Base-by-base conservation (phyloP, 2,888 invertebrate genomes). In the Pterostichus niger region DNA sequence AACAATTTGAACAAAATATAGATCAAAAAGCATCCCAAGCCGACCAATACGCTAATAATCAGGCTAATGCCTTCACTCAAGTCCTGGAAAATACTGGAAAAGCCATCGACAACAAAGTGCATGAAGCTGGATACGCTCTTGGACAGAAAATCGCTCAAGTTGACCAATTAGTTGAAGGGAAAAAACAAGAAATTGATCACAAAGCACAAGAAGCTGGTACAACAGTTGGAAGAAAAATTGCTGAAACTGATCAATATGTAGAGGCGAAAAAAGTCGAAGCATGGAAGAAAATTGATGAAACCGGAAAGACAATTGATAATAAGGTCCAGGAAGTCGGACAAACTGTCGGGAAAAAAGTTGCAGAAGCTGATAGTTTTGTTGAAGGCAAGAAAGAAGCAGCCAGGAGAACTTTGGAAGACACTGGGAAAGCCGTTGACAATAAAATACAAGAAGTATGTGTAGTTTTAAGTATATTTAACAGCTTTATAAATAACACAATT, bases 261-360 rank as follows among this genome's bases (percentile, higher is more conserved):
- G 85, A 85, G 9, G 81, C 82, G 17, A 86, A 86, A 31, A 83
- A 84, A 83, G 61, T 83, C 33, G 83, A 85, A 56, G 84, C 83
- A 40, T 59, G 52, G 7, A 83, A 83, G 13, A 84, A 84, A 73
- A 79, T 85, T 11, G 84, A 84, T 24, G 85, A 84, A 24, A 78
- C 82, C 17, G 91, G 89, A 2, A 88, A 89, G 83, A 89, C 88
- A 4, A 85, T 90, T 33, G 90, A 90, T 80, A 87, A 87, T 78
- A 88, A 87, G 83, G 84, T 87, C 44, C 87, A 86, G 75, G 85
- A 86, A 84, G 84, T 85, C 3, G 85, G 84, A 6, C 84, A 84
- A 71, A 77, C 84, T 0, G 84, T 86, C 24, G 85, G 87, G 35
- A 73, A 85, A 15, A 85, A 85, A 84, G 77, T 86, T n/a, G 78